phyloP scores from a whole-genome alignment of 1,140 invertebrate species.

The Drosophila biarmipes region DNA sequence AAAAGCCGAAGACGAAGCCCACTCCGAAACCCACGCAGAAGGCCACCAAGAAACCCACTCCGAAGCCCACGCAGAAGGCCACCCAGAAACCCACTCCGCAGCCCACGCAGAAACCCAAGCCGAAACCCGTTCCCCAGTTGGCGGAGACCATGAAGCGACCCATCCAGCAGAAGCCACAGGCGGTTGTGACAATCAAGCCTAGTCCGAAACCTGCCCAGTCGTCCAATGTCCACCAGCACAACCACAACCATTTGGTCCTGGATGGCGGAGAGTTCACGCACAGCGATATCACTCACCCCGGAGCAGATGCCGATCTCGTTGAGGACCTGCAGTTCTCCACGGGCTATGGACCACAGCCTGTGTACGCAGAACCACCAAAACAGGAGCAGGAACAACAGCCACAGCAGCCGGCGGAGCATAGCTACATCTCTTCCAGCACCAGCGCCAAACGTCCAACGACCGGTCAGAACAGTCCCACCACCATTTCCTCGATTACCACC shows the following conservation, averaged over 20 bases:
- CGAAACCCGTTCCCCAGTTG: slow-evolving; percentile 50
- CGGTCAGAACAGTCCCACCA: slow-evolving; percentile 58
- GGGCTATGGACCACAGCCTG: slow-evolving; percentile 77
- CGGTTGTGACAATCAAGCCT: slow-evolving; percentile 27
- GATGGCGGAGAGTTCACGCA: slow-evolving; percentile 79
- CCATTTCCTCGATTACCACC: slow-evolving; percentile 77
- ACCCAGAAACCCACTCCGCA: background rate
- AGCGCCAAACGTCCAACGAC: slow-evolving; percentile 59
- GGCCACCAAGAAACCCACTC: slow-evolving; percentile 44
- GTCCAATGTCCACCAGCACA: slow-evolving; percentile 58
- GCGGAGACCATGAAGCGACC: slow-evolving; percentile 54
- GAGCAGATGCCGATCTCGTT: slow-evolving; percentile 79
- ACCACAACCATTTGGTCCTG: slow-evolving; percentile 65
- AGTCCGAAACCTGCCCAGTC: slow-evolving; percentile 41
- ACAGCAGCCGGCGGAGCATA: slow-evolving; percentile 39
- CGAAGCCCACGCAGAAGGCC: slow-evolving; percentile 16
- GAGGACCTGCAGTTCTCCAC: slow-evolving; percentile 83
- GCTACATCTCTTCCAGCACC: slow-evolving; percentile 74
- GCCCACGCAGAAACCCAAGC: slow-evolving; percentile 41
- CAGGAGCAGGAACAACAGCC: slow-evolving; percentile 38
- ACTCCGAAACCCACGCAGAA: slow-evolving; percentile 20
- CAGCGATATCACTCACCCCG: slow-evolving; percentile 83
- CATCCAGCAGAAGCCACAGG: slow-evolving; percentile 26
- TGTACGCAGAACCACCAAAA: slow-evolving; percentile 66
- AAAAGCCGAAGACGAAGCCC: slow-evolving; percentile 22